Conservation (phyloP, 2,113 vertebrate genomes). For the Ctenodactylus gundi region DNA sequence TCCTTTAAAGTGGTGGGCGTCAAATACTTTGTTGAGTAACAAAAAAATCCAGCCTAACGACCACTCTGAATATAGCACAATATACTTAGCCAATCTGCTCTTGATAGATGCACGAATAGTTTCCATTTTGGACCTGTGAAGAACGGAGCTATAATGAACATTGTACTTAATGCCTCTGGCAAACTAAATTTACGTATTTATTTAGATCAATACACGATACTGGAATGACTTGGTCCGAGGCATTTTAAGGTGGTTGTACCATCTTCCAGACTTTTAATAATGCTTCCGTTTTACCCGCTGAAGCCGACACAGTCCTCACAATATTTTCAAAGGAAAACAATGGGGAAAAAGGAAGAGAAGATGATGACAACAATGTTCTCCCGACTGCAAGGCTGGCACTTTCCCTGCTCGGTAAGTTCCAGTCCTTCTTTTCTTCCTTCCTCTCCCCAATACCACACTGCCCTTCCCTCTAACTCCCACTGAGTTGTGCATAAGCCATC, state of each 20-base stretch:
- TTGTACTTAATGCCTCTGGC: neutral
- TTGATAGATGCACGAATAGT: neutral
- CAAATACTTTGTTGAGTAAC: neutral
- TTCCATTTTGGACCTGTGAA: neutral
- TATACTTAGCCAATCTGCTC: neutral
- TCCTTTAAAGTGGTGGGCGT: neutral
- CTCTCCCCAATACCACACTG: neutral
- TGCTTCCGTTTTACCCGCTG: neutral
- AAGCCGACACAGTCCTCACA: neutral
- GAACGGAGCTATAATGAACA: neutral
- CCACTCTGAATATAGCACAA: neutral
- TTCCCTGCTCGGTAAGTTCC: neutral
- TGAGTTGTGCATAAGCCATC: neutral
- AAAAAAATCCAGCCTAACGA: no score
- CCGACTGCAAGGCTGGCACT: neutral
- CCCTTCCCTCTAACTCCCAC: neutral
- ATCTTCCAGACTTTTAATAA: neutral
- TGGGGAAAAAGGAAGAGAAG: no score
- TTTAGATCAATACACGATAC: neutral
- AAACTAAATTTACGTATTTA: neutral
- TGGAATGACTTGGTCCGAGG: neutral
- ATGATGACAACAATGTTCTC: neutral
- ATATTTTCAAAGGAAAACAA: conserved; percentile 1
- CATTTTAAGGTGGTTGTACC: neutral
- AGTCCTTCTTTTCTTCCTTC: neutral